These are phyloP conservation scores for Melieria omissa DNA, from an alignment of 2,888 invertebrate species.

Conservation along the genomic window DNA sequence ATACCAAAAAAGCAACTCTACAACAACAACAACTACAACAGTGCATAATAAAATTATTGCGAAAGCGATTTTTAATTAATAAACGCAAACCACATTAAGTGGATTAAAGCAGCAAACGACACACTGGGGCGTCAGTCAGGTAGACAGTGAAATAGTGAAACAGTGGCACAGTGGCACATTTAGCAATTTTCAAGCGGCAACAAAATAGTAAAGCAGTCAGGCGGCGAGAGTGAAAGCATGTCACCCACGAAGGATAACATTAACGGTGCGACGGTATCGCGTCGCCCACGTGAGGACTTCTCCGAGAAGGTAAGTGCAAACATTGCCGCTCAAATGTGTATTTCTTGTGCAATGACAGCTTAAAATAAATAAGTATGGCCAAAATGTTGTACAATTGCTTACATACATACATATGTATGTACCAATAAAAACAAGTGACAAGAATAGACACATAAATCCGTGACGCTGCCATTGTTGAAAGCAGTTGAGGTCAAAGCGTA, in stretches of 20 bases:
- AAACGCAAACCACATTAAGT: slow-evolving; percentile 4
- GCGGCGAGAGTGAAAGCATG: slow-evolving; percentile 37
- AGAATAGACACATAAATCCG: too few relatives aligned
- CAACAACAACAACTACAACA: too few relatives aligned
- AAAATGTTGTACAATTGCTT: slow-evolving; percentile 1
- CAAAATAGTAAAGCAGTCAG: not conserved
- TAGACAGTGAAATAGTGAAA: not conserved
- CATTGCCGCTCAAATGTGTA: not conserved
- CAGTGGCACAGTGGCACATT: slow-evolving; percentile 3
- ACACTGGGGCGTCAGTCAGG: not conserved
- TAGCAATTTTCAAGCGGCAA: too few relatives aligned
- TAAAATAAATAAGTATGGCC: slow-evolving; percentile 17
- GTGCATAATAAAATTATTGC: not conserved
- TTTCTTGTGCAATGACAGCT: not conserved
- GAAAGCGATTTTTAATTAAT: slow-evolving; percentile 10
- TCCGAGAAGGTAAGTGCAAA: slow-evolving; percentile 61
- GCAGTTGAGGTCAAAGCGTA: too few relatives aligned
- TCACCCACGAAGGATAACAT: slow-evolving; percentile 63
- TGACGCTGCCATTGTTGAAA: too few relatives aligned
- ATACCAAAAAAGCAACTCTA: too few relatives aligned
- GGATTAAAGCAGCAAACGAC: not conserved
- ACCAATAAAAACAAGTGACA: not conserved
- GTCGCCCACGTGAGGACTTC: slow-evolving; percentile 63
- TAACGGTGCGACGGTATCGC: slow-evolving; percentile 54
- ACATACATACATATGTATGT: slow-evolving; percentile 25